These are phyloP conservation scores for Camelus dromedarius DNA, from an alignment of 2,113 vertebrate species.

Conservation along the genomic window DNA sequence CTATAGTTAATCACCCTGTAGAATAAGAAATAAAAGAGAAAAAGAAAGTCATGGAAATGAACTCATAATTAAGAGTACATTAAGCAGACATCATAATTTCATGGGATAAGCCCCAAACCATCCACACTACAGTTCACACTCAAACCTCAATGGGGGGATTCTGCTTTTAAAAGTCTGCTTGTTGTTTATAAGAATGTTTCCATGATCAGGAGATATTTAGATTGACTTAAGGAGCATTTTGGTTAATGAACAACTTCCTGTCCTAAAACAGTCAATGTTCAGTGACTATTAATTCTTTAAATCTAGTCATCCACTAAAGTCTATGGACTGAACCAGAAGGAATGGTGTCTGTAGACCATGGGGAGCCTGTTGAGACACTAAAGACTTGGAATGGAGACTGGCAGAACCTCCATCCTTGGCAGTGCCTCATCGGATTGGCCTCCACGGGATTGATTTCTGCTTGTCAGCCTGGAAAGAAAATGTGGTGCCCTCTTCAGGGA, in stretches of 20 bases:
- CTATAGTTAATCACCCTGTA: constrained; percentile 29
- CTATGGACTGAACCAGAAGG: neutral
- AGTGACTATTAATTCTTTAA: neutral
- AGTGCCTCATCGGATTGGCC: neutral
- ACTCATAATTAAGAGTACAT: constrained; percentile 3
- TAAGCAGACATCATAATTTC: constrained; percentile 30
- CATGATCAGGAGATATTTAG: neutral
- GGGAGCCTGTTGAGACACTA: neutral
- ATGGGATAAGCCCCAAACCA: neutral
- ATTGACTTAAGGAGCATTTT: neutral
- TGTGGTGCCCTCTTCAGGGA: neutral
- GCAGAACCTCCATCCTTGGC: neutral
- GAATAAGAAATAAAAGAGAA: constrained; percentile 33
- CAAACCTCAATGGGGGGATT: neutral
- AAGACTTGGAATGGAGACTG: neutral
- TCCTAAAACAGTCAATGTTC: neutral
- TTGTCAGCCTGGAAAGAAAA: neutral
- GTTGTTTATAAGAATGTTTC: neutral
- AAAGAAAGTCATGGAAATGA: constrained; percentile 21
- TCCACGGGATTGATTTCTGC: neutral
- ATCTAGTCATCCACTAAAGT: neutral
- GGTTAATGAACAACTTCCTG: neutral
- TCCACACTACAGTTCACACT: neutral
- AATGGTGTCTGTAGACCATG: neutral
- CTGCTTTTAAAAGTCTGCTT: neutral